phyloP scores from a whole-genome alignment of 2,113 vertebrate species.

The Elephantulus edwardii region DNA sequence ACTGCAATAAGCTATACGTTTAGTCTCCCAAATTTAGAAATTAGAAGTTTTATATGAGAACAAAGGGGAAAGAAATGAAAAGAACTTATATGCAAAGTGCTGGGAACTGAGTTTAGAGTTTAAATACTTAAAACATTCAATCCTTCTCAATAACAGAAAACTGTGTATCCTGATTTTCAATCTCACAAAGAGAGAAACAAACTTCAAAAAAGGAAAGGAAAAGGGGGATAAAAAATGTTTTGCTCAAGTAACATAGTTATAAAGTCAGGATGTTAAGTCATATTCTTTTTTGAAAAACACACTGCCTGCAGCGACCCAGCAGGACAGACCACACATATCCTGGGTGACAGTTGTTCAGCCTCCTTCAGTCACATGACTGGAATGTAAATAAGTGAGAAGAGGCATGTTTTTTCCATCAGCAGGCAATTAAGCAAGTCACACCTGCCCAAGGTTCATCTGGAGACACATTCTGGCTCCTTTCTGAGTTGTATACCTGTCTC shows the following conservation, averaged over 20 bases:
- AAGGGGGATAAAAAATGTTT: too few species aligned
- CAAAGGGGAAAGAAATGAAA: background rate
- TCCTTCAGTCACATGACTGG: background rate
- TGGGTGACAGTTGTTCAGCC: background rate
- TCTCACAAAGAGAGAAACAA: background rate
- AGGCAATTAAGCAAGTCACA: conserved; percentile 40
- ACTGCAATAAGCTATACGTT: background rate
- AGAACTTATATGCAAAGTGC: background rate
- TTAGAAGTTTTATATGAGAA: background rate
- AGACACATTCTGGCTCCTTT: conserved; percentile 1
- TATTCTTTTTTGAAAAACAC: background rate
- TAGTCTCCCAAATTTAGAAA: background rate
- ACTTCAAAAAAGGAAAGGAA: background rate
- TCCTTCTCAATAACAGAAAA: background rate
- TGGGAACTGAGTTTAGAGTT: background rate
- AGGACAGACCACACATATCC: too few species aligned
- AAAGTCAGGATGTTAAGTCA: background rate
- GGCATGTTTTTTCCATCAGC: conserved; percentile 1
- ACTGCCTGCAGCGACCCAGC: background rate
- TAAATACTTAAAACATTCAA: background rate
- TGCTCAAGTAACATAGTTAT: background rate
- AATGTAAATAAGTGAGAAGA: conserved; percentile 37
- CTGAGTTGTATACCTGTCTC: conserved; percentile 53
- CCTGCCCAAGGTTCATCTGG: conserved; percentile 31
- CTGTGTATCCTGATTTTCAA: background rate